Percentiles rank a stretch among this genome's conserved stretches.
Conservation (phyloP, 37 sponge, comb jelly and placozoan species). For the Crambe crambe region DNA sequence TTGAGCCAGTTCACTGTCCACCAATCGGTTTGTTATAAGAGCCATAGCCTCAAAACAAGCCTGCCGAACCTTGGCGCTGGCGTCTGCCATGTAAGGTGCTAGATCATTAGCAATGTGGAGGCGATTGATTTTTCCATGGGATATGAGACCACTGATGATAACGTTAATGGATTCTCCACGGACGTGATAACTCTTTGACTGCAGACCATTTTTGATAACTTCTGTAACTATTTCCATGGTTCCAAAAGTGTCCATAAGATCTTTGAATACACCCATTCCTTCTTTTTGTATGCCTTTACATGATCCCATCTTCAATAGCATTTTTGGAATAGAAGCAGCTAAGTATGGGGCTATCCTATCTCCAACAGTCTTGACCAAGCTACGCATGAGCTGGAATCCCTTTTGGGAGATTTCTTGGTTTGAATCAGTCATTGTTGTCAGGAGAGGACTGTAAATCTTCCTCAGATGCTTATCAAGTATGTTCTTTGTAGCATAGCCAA, state of each 20-base stretch:
- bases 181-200: slow-evolving; percentile 48
- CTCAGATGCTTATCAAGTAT: slow-evolving; percentile 18
- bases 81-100: slow-evolving; percentile 59
- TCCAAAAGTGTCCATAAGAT: slow-evolving; percentile 48
- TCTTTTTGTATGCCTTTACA: slow-evolving; percentile 67
- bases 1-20: background rate
- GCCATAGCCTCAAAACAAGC: slow-evolving; percentile 75
- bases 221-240: slow-evolving; percentile 56
- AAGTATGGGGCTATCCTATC: slow-evolving; percentile 15
- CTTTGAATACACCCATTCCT: slow-evolving; percentile 54
- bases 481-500: slow-evolving; percentile 1
- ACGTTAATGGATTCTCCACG: slow-evolving; percentile 84
- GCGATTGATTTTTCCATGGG: slow-evolving; percentile 57
- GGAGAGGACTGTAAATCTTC: slow-evolving; percentile 29
- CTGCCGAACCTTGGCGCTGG: slow-evolving; percentile 71
- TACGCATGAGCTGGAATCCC: slow-evolving; percentile 57
- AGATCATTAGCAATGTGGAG: slow-evolving; percentile 37
- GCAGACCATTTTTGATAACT: slow-evolving; percentile 40
- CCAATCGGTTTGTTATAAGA: slow-evolving; percentile 43
- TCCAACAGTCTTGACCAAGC: slow-evolving; percentile 8
- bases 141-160: slow-evolving; percentile 63
- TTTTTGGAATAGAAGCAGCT: background rate
- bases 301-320: slow-evolving; percentile 60
- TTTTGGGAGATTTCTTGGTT: slow-evolving; percentile 73
- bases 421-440: slow-evolving; percentile 51